Evolutionary conservation across 2,113 vertebrate genomes (phyloP).

Genomic region (Ophthalmolycus amberensis): DNA sequence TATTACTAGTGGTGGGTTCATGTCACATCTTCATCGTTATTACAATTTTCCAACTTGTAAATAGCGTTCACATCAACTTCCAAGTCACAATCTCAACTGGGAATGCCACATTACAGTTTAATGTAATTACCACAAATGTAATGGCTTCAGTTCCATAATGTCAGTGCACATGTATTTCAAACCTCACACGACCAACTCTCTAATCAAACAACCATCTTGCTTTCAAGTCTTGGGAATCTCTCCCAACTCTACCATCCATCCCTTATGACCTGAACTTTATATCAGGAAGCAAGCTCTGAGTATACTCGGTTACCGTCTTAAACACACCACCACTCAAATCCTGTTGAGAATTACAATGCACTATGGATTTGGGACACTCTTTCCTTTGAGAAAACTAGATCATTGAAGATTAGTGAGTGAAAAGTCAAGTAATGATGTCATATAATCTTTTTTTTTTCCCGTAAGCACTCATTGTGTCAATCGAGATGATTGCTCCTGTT

Average conservation of each 20-base stretch:
- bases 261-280: neutral
- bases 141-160: neutral
- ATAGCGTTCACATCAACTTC: no score
- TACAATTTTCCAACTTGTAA: no score
- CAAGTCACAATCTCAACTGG: neutral
- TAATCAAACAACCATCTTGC: neutral
- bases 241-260: neutral
- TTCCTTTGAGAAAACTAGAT: conserved; percentile 23
- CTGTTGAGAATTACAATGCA: neutral
- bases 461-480: conserved; percentile 77
- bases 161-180: neutral
- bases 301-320: neutral
- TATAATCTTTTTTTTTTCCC: conserved; percentile 26
- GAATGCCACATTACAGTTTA: neutral
- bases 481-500: conserved; percentile 71
- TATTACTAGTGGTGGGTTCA: no score
- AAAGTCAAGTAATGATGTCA: conserved; percentile 22
- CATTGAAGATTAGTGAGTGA: conserved; percentile 24
- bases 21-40: no score
- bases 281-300: neutral
- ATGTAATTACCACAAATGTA: neutral
- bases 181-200: neutral
- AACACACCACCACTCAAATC: neutral
- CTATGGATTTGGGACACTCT: neutral
- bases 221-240: neutral